Evolutionary conservation across 2,888 invertebrate species (phyloP).

Genomic region (Stenurella melanura): DNA sequence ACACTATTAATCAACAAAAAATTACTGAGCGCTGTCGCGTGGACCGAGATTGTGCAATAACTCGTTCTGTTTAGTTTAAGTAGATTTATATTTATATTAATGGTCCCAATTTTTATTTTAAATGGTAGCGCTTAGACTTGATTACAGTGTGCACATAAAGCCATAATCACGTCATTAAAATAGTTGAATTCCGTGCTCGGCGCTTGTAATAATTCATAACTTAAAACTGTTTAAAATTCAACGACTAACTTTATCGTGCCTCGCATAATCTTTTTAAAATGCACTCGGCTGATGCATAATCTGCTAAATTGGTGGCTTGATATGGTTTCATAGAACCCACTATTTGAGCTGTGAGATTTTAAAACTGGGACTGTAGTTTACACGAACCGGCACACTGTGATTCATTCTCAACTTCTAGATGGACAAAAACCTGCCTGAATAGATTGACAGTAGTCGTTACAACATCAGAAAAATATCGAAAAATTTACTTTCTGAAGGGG

Average conservation of each 20-base stretch:
- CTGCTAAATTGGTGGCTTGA: conserved; percentile 5
- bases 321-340: neutral
- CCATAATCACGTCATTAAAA: conserved; percentile 14
- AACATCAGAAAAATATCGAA: too few species aligned
- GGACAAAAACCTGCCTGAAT: too few species aligned
- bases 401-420: too few species aligned
- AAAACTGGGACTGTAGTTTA: neutral
- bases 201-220: conserved; percentile 16
- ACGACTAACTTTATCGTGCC: neutral
- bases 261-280: conserved; percentile 8
- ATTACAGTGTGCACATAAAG: neutral
- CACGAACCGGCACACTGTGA: too few species aligned
- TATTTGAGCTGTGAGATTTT: neutral
- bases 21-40: too few species aligned
- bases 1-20: too few species aligned
- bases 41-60: too few species aligned
- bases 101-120: neutral
- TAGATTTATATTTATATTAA: neutral
- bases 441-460: too few species aligned
- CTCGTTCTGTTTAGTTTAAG: too few species aligned
- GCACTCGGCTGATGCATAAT: conserved; percentile 1
- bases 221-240: conserved; percentile 32
- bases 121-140: neutral
- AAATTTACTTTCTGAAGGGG: too few species aligned
- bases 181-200: neutral